Evolutionary conservation across 2,113 vertebrate genomes (phyloP).

Genomic region (Perca fluviatilis): DNA sequence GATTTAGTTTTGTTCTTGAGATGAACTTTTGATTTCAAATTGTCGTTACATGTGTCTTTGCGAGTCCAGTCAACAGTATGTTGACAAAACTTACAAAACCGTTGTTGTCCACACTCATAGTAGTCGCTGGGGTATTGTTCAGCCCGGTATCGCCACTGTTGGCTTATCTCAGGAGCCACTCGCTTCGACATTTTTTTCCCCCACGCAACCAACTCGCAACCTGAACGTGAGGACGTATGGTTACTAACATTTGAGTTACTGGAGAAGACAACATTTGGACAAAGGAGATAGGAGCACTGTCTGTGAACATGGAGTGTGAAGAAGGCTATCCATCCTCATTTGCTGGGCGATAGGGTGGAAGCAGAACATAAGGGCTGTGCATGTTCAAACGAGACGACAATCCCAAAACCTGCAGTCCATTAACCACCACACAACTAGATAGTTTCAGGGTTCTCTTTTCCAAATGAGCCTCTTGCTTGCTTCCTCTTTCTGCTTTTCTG

Average conservation of each 20-base stretch:
- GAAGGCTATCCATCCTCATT: conserved; percentile 57
- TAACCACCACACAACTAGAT: conserved; percentile 43
- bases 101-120: too few species aligned
- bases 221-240: too few species aligned
- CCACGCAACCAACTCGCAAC: too few species aligned
- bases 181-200: too few species aligned
- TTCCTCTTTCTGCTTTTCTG: conserved; percentile 25
- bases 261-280: conserved; percentile 40
- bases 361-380: conserved; percentile 33
- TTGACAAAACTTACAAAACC: too few species aligned
- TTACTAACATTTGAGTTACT: conserved; percentile 26
- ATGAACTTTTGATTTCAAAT: too few species aligned
- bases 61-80: too few species aligned
- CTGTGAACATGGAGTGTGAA: conserved; percentile 26
- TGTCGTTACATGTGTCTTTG: too few species aligned
- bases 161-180: too few species aligned
- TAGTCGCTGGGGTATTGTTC: too few species aligned
- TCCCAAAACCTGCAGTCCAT: conserved; percentile 36
- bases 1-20: too few species aligned
- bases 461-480: conserved; percentile 41
- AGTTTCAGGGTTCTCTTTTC: conserved; percentile 3
- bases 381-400: conserved; percentile 52
- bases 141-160: too few species aligned
- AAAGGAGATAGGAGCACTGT: conserved; percentile 21
- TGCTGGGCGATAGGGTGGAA: conserved; percentile 26